phyloP scores from a whole-genome alignment of 2,888 invertebrate genomes.

The Torymus tubicola region DNA sequence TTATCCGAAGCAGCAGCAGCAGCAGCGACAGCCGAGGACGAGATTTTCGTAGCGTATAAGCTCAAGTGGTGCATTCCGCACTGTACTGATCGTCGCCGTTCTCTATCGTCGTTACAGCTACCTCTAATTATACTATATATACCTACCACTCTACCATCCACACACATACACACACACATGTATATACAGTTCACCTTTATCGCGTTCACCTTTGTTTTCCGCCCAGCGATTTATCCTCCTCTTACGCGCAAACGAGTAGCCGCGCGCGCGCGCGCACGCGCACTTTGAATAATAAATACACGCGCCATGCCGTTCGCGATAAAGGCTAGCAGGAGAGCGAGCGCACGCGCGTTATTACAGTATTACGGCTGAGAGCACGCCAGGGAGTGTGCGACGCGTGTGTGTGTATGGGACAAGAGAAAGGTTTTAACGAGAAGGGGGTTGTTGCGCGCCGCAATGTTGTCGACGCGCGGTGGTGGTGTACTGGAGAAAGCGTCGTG shows the following conservation, averaged over 20 bases:
- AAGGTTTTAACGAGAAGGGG: slow-evolving; percentile 49
- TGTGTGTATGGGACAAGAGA: slow-evolving; percentile 43
- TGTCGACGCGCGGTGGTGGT: too few species aligned
- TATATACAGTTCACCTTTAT: slow-evolving; percentile 14
- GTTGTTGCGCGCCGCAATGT: too few species aligned
- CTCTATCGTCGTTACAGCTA: too few species aligned
- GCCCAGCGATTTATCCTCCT: slow-evolving; percentile 35
- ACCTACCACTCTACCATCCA: not conserved
- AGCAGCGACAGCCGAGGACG: too few species aligned
- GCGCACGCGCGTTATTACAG: slow-evolving; percentile 68
- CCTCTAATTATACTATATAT: too few species aligned
- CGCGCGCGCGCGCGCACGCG: slow-evolving; percentile 20
- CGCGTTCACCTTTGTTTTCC: slow-evolving; percentile 30
- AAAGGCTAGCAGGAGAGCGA: too few species aligned
- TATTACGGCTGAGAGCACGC: slow-evolving; percentile 65
- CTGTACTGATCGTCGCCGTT: too few species aligned
- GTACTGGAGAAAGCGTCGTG: too few species aligned
- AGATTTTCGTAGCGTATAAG: too few species aligned
- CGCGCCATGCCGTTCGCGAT: slow-evolving; percentile 56
- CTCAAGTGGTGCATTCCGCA: too few species aligned
- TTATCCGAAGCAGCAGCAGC: too few species aligned
- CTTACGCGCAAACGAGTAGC: slow-evolving; percentile 28
- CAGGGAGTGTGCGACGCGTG: not conserved
- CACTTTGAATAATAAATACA: slow-evolving; percentile 66
- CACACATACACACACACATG: not conserved